A percentile compares a stretch with the other conserved stretches of the same genome.
Conservation (phyloP, 2,888 invertebrate species). For the Calephelis perditalis region DNA sequence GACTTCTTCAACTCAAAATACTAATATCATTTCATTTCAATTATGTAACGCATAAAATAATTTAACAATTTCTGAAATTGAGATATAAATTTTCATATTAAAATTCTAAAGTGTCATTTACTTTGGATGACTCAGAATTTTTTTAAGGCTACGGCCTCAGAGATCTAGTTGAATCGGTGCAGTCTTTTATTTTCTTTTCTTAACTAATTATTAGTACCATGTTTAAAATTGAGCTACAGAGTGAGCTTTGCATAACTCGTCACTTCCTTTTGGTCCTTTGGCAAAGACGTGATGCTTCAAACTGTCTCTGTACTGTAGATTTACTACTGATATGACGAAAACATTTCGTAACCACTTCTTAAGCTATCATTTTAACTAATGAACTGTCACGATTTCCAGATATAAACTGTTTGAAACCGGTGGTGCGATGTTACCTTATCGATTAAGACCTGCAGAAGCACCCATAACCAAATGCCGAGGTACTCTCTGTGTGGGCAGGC, state of each 20-base stretch:
- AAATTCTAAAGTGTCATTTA: slow-evolving; percentile 13
- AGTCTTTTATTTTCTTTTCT: slow-evolving; percentile 39
- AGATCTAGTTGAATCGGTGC: too few species aligned
- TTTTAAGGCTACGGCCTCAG: too few species aligned
- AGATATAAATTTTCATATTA: slow-evolving; percentile 10
- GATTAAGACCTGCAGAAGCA: slow-evolving; percentile 56
- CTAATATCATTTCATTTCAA: too few species aligned
- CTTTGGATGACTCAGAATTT: not conserved
- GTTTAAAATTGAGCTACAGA: slow-evolving; percentile 1
- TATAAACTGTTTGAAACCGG: slow-evolving; percentile 34
- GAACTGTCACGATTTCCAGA: slow-evolving; percentile 67
- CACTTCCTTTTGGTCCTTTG: slow-evolving; percentile 50
- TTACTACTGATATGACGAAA: slow-evolving; percentile 68
- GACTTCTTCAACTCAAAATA: not conserved
- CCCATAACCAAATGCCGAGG: slow-evolving; percentile 76
- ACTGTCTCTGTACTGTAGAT: slow-evolving; percentile 39
- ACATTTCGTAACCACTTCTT: slow-evolving; percentile 47
- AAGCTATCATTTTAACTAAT: slow-evolving; percentile 45
- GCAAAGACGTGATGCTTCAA: slow-evolving; percentile 38
- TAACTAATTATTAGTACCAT: slow-evolving; percentile 9
- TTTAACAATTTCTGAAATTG: slow-evolving; percentile 12
- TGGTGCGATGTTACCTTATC: slow-evolving; percentile 42
- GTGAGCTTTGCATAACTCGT: slow-evolving; percentile 14
- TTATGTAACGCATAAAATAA: not conserved
- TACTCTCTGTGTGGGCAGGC: slow-evolving; percentile 88